phyloP scores from a whole-genome alignment of 2,797 vertebrate genomes.

The Triplophysa yarkandensis region DNA sequence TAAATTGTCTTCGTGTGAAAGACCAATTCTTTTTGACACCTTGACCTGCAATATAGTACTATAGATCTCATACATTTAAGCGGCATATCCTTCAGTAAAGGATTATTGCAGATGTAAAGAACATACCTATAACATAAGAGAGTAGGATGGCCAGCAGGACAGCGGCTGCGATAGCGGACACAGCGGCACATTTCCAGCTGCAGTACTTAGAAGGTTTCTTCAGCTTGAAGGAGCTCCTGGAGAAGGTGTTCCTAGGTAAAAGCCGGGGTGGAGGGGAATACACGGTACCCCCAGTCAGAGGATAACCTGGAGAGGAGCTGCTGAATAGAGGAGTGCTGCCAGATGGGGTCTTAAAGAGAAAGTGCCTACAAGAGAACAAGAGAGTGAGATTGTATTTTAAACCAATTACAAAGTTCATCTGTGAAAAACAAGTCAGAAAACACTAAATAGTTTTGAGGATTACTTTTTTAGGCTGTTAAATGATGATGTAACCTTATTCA shows the following conservation, averaged over 20 bases:
- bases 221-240: slow-evolving; percentile 88
- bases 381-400: too few species aligned
- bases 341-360: slow-evolving; percentile 90
- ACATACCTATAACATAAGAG: slow-evolving; percentile 88
- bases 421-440: neutral
- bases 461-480: neutral
- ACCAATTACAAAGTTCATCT: neutral
- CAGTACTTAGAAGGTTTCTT: slow-evolving; percentile 91
- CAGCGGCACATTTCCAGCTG: slow-evolving; percentile 89
- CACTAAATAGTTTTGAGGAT: neutral
- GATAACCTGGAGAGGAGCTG: slow-evolving; percentile 87
- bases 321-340: slow-evolving; percentile 89
- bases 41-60: neutral
- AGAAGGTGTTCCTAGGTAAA: slow-evolving; percentile 88
- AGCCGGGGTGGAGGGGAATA: slow-evolving; percentile 88
- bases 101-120: neutral
- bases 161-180: slow-evolving; percentile 84
- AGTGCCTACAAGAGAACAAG: slow-evolving; percentile 74
- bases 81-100: neutral
- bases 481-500: neutral
- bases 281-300: slow-evolving; percentile 86
- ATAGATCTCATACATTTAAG: neutral
- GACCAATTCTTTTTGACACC: too few species aligned
- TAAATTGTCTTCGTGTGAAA: neutral
- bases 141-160: slow-evolving; percentile 83